These are phyloP conservation scores for Speoplatyrhinus poulsoni DNA, from an alignment of 2,113 vertebrate species.

Conservation along the genomic window DNA sequence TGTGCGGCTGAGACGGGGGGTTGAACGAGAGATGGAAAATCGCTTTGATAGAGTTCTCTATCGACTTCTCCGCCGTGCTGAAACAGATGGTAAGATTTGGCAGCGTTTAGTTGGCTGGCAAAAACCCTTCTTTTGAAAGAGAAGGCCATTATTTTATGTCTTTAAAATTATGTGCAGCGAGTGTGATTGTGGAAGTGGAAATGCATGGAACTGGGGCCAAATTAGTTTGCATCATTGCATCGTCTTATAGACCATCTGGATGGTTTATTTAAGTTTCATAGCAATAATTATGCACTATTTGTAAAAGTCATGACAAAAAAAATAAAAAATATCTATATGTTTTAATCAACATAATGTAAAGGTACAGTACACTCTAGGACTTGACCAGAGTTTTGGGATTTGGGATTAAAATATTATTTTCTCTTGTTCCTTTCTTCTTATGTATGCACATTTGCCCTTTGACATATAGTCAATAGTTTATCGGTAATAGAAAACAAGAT, in stretches of 20 bases:
- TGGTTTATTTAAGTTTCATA: slow-evolving; percentile 43
- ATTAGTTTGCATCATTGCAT: slow-evolving; percentile 52
- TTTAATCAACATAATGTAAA: background rate
- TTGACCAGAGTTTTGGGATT: too few relatives aligned
- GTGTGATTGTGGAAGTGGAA: slow-evolving; percentile 33
- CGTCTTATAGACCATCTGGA: slow-evolving; percentile 69
- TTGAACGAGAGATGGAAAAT: slow-evolving; percentile 15
- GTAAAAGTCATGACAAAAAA: slow-evolving; percentile 13
- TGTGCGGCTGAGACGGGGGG: slow-evolving; percentile 17
- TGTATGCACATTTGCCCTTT: too few relatives aligned
- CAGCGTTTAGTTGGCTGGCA: slow-evolving; percentile 62
- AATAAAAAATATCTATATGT: background rate
- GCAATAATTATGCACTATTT: slow-evolving; percentile 32
- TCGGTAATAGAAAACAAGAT: too few relatives aligned
- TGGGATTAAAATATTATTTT: too few relatives aligned
- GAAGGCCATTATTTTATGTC: slow-evolving; percentile 69
- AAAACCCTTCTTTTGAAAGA: slow-evolving; percentile 63
- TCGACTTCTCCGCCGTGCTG: slow-evolving; percentile 28
- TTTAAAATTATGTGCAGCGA: slow-evolving; percentile 51
- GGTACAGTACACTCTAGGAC: too few relatives aligned
- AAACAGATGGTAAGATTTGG: slow-evolving; percentile 74
- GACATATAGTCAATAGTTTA: too few relatives aligned
- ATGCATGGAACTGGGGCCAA: slow-evolving; percentile 59
- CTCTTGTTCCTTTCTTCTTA: too few relatives aligned
- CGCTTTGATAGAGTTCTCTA: slow-evolving; percentile 33